These are phyloP conservation scores for Prionchulus punctatus DNA, from an alignment of 2,888 invertebrate genomes.

Conservation along the genomic window DNA sequence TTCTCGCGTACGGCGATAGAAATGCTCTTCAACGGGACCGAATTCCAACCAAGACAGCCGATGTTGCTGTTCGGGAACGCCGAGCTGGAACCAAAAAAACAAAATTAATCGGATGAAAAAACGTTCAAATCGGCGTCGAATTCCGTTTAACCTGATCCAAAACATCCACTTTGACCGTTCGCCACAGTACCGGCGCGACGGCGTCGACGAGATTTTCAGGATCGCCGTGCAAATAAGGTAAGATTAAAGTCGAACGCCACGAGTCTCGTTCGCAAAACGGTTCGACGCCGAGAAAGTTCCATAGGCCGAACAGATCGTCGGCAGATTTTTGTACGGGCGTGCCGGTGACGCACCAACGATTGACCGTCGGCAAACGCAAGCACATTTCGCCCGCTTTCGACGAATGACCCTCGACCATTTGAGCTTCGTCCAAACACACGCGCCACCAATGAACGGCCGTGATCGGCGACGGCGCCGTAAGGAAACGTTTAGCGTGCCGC, in stretches of 20 bases:
- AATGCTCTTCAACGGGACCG: conserved; percentile 55
- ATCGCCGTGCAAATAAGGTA: conserved; percentile 39
- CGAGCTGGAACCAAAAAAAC: too few species aligned
- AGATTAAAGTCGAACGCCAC: conserved; percentile 42
- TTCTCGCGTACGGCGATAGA: conserved; percentile 49
- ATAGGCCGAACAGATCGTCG: conserved; percentile 43
- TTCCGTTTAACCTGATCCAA: conserved; percentile 45
- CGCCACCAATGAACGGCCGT: conserved; percentile 57
- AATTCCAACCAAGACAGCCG: conserved; percentile 47
- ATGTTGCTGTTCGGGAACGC: conserved; percentile 49
- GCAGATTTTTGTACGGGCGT: conserved; percentile 49
- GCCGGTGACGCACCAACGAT: conserved; percentile 53
- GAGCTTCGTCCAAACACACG: conserved; percentile 54
- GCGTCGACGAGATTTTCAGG: conserved; percentile 40
- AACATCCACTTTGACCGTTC: conserved; percentile 52
- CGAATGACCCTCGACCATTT: conserved; percentile 52
- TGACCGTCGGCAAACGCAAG: conserved; percentile 42
- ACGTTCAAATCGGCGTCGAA: conserved; percentile 9
- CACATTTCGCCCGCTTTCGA: conserved; percentile 49
- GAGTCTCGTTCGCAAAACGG: conserved; percentile 41
- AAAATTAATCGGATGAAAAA: conserved; percentile 14
- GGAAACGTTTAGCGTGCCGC: conserved; percentile 47
- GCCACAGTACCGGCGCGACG: conserved; percentile 48
- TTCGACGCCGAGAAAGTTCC: conserved; percentile 45
- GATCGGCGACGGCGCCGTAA: conserved; percentile 50